Evolutionary conservation across 2,888 invertebrate species (phyloP).

Genomic region (Pteria penguin): DNA sequence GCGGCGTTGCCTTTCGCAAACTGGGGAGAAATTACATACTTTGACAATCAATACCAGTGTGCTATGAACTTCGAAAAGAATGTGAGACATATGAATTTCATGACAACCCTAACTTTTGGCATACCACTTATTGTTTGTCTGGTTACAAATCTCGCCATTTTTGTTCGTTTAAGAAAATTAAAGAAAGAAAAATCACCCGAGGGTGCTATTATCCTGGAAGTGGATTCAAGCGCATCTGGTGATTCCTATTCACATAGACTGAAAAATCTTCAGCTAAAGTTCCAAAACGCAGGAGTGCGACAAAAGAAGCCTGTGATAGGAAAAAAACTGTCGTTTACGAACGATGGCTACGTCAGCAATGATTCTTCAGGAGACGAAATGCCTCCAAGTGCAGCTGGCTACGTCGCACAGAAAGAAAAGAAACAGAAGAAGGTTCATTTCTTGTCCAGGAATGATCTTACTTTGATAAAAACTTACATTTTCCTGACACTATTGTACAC

Average conservation of each 20-base stretch:
- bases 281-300: conserved; percentile 56
- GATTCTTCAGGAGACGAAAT: conserved; percentile 50
- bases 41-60: conserved; percentile 61
- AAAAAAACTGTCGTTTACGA: conserved; percentile 39
- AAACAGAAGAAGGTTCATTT: conserved; percentile 41
- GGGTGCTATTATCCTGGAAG: conserved; percentile 58
- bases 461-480: conserved; percentile 53
- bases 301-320: conserved; percentile 52
- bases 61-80: conserved; percentile 55
- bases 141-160: conserved; percentile 50
- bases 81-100: conserved; percentile 60
- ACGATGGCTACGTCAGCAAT: conserved; percentile 49
- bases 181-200: conserved; percentile 42
- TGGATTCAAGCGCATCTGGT: conserved; percentile 45
- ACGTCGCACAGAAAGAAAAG: conserved; percentile 10
- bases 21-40: conserved; percentile 59
- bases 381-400: conserved; percentile 17
- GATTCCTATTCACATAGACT: conserved; percentile 63
- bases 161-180: conserved; percentile 47
- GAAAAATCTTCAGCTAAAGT: conserved; percentile 54
- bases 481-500: conserved; percentile 50
- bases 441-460: conserved; percentile 54
- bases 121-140: conserved; percentile 55
- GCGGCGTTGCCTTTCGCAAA: conserved; percentile 61
- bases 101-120: conserved; percentile 53